Evolutionary conservation across 2,888 invertebrate species (phyloP), one percentile per base, ranked within the genome.

Genomic region (Erannis defoliaria): DNA sequence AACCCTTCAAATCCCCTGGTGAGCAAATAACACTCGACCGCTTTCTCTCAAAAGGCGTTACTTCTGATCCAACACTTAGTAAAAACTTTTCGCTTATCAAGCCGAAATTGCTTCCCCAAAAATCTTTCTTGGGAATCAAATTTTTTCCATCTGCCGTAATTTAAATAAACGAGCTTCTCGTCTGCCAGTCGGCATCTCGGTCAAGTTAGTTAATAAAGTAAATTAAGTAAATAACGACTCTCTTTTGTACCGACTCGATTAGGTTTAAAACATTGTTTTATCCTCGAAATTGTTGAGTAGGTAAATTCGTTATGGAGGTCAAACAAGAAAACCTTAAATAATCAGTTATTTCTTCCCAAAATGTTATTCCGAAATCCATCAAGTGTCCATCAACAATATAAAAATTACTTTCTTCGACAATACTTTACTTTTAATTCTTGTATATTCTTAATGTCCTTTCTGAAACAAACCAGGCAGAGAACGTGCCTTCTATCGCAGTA

Each of bases 121-220:
- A 71, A 45, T 57, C 64, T 72, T 74, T 64, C 68, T 56, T 68
- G 50, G 66, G 72, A 50, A 75, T 63, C 61, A 62, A 74, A 72
- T 73, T 69, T 69, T 70, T 72, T 67, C 62, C 60, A 62, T 66
- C 67, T 55, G 55, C 48, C 59, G 59, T 73, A 75, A 77, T 78
- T 78, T 75, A 71, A 76, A 77, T 73, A 74, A 76, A 76, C 57
- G 72, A 64, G 54, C 64, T 72, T 68, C 71, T 71, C 63, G 65
- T 69, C 64, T 64, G 64, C 62, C 65, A 62, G 38, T 59, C 51
- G 55, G 62, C 65, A 72, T 74, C 67, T 71, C 63, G 55, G 64
- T 65, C 74, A 73, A 70, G 68, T 72, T 60, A 62, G 67, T 68
- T 70, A 77, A 73, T 75, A 74, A 78, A 74, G 71, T 71, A 72